These are phyloP conservation scores for Drosophila affinis DNA, from an alignment of 2,888 invertebrate genomes.

Conservation along the genomic window DNA sequence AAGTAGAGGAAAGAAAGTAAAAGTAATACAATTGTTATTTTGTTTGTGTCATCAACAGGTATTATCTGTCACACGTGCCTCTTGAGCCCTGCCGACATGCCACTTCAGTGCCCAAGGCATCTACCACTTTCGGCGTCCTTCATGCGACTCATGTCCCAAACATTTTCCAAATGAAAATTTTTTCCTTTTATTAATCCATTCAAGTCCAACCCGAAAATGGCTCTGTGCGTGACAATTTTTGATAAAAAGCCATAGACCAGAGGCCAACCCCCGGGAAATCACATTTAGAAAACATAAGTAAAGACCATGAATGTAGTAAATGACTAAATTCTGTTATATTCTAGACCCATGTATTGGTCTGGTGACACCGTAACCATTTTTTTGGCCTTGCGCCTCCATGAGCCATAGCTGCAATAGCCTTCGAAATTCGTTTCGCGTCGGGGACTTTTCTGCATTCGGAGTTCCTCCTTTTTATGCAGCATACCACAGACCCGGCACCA, in stretches of 20 bases:
- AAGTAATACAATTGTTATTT: slow-evolving; percentile 67
- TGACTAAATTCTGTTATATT: slow-evolving; percentile 60
- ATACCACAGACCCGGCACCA: slow-evolving; percentile 88
- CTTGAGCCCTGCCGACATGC: slow-evolving; percentile 30
- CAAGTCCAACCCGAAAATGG: slow-evolving; percentile 53
- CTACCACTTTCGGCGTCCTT: slow-evolving; percentile 39
- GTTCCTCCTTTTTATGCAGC: slow-evolving; percentile 84
- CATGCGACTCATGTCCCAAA: slow-evolving; percentile 80
- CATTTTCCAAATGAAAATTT: slow-evolving; percentile 79
- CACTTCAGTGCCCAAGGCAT: slow-evolving; percentile 21
- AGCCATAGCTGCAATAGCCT: slow-evolving; percentile 90
- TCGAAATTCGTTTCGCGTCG: slow-evolving; percentile 92
- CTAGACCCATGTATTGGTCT: slow-evolving; percentile 74
- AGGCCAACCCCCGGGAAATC: no score
- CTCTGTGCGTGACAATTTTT: slow-evolving; percentile 77
- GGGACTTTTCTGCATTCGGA: slow-evolving; percentile 82
- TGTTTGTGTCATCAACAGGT: slow-evolving; percentile 42
- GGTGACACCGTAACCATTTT: no score
- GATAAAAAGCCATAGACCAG: slow-evolving; percentile 58
- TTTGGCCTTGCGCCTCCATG: slow-evolving; percentile 85
- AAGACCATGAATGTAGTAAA: no score
- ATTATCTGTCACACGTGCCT: slow-evolving; percentile 54
- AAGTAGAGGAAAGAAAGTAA: slow-evolving; percentile 54
- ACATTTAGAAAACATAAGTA: slow-evolving; percentile 45
- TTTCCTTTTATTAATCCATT: slow-evolving; percentile 74